These are phyloP conservation scores for Zaprionus ghesquierei DNA, from an alignment of 1,140 invertebrate species.

Conservation along the genomic window DNA sequence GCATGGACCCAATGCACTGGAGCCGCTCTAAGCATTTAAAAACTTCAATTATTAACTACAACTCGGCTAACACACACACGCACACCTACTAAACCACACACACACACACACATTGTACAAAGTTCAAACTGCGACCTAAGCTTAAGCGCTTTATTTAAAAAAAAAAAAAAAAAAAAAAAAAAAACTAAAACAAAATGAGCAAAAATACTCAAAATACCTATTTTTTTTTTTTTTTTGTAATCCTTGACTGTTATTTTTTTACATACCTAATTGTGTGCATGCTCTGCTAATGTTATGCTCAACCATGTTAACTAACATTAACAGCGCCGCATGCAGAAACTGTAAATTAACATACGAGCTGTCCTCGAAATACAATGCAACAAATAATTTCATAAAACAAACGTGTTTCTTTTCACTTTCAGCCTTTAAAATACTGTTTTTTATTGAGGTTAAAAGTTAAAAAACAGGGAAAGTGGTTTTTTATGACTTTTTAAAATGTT, in stretches of 20 bases:
- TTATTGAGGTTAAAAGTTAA: background rate
- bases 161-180: constrained; percentile 24
- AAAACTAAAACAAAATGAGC: constrained; percentile 6
- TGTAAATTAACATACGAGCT: constrained; percentile 11
- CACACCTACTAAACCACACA: constrained; percentile 47
- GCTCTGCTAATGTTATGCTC: constrained; percentile 3
- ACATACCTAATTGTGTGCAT: background rate
- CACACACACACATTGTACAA: constrained; percentile 60
- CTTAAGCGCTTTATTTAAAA: constrained; percentile 59
- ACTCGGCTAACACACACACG: constrained; percentile 57
- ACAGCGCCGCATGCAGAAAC: constrained; percentile 5
- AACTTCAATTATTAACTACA: constrained; percentile 12
- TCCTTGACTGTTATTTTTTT: constrained; percentile 71
- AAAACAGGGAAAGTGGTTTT: background rate
- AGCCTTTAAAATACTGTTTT: background rate
- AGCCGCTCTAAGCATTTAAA: constrained; percentile 62
- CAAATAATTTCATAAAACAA: constrained; percentile 48
- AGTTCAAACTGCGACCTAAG: constrained; percentile 64
- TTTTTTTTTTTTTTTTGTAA: constrained; percentile 61
- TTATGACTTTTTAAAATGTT: background rate
- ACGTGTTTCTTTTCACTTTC: constrained; percentile 6
- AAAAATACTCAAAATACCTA: constrained; percentile 63
- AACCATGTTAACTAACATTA: constrained; percentile 14
- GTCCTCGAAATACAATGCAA: constrained; percentile 55
- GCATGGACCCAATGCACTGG: constrained; percentile 57